Percentiles rank a stretch among this genome's conserved stretches.
Evolutionary conservation across 2,888 invertebrate species (phyloP).

Genomic region (Frankliniella intonsa): DNA sequence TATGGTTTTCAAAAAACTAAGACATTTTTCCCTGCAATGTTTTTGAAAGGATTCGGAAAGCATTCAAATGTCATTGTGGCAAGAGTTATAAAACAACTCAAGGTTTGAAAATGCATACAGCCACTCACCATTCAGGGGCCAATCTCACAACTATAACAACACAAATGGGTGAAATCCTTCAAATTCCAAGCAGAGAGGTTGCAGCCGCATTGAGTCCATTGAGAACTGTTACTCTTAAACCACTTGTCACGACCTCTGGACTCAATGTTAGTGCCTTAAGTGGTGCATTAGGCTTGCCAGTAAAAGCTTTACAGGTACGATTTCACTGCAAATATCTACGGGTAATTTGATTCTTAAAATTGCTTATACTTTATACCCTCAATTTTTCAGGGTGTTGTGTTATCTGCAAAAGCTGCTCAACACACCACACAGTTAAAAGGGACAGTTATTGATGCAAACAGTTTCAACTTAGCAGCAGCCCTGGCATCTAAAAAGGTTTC

Average conservation of each 20-base stretch:
- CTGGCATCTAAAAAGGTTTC: conserved; percentile 14
- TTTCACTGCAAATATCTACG: background rate
- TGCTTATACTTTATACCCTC: background rate
- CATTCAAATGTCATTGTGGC: conserved; percentile 77
- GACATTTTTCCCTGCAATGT: conserved; percentile 42
- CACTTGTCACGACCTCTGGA: background rate
- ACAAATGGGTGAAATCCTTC: conserved; percentile 40
- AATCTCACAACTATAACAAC: conserved; percentile 41
- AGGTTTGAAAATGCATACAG: conserved; percentile 69
- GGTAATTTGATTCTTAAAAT: background rate
- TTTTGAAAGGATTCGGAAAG: conserved; percentile 64
- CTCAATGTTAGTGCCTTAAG: background rate
- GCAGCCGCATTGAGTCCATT: conserved; percentile 34
- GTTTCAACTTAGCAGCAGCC: background rate
- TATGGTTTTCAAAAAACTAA: conserved; percentile 24
- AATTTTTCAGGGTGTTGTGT: background rate
- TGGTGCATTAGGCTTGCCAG: background rate
- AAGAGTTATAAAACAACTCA: conserved; percentile 79
- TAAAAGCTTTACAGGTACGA: background rate
- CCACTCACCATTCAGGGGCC: conserved; percentile 46
- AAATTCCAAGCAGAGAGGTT: conserved; percentile 40
- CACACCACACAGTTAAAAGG: background rate
- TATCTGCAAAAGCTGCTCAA: conserved; percentile 6
- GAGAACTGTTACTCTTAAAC: conserved; percentile 1
- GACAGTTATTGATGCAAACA: background rate